A percentile compares a stretch with the other conserved stretches of the same genome.
Evolutionary conservation across 2,888 invertebrate species (phyloP).

Genomic region (Polyommatus icarus): DNA sequence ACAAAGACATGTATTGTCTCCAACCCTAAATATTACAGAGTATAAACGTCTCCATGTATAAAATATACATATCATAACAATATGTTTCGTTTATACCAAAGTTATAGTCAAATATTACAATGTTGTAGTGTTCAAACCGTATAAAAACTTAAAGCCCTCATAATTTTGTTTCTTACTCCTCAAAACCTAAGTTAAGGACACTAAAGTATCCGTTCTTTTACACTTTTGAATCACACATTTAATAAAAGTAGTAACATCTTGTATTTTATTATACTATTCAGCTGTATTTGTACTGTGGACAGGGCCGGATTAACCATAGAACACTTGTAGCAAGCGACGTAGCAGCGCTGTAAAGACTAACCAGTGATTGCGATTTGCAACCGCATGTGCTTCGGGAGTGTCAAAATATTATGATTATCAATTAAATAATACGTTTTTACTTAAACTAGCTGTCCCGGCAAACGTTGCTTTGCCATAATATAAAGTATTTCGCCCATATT

Average conservation of each 20-base stretch:
- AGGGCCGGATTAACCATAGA: neutral
- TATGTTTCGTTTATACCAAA: conserved; percentile 3
- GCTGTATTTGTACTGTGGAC: neutral
- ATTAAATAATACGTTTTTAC: too few species aligned
- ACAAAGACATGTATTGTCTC: conserved; percentile 65
- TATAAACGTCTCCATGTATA: conserved; percentile 45
- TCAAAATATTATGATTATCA: too few species aligned
- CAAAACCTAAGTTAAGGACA: neutral
- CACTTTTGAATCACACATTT: neutral
- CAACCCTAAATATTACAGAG: conserved; percentile 57
- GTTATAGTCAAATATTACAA: conserved; percentile 1
- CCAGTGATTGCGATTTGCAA: too few species aligned
- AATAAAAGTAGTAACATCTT: conserved; percentile 1
- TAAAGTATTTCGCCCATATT: too few species aligned
- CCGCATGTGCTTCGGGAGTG: too few species aligned
- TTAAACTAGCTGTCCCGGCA: too few species aligned
- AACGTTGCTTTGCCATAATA: too few species aligned
- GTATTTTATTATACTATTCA: neutral
- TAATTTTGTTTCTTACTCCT: neutral
- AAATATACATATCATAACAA: conserved; percentile 39
- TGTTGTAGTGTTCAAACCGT: neutral
- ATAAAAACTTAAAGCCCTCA: neutral
- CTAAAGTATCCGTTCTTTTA: neutral
- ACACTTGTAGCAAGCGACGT: too few species aligned
- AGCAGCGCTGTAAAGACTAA: too few species aligned